phyloP scores from a whole-genome alignment of 2,888 invertebrate species.

The Malthinus flaveolus region DNA sequence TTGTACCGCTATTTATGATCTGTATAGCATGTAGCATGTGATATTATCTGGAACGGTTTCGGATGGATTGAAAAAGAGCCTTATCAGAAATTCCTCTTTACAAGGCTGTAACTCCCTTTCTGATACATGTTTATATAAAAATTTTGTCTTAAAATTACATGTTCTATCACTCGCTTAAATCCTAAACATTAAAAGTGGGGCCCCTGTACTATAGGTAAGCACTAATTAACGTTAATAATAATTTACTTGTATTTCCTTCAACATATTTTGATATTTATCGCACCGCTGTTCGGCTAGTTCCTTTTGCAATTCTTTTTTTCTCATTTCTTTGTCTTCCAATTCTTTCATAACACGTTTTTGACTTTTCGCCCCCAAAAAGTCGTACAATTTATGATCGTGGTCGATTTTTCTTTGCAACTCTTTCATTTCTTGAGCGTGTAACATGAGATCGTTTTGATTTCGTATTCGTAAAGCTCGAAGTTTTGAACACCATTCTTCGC shows the following conservation, averaged over 20 bases:
- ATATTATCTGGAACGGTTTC: too few species aligned
- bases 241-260: constrained; percentile 69
- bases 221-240: background rate
- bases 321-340: constrained; percentile 73
- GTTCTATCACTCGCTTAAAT: too few species aligned
- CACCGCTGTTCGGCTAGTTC: constrained; percentile 73
- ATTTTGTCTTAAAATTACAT: too few species aligned
- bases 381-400: constrained; percentile 81
- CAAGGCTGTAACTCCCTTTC: too few species aligned
- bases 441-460: constrained; percentile 70
- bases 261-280: constrained; percentile 73
- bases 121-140: too few species aligned
- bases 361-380: constrained; percentile 84
- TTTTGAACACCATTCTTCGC: constrained; percentile 81
- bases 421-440: constrained; percentile 78
- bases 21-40: too few species aligned
- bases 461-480: constrained; percentile 79
- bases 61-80: too few species aligned
- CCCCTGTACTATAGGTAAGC: too few species aligned
- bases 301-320: constrained; percentile 68
- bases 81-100: too few species aligned
- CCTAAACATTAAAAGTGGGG: too few species aligned
- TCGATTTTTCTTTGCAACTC: constrained; percentile 85
- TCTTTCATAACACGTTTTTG: constrained; percentile 76
- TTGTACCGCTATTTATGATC: too few species aligned